Percentiles rank a stretch among this genome's conserved stretches.
Conservation (phyloP, 2,113 vertebrate species). For the Tragulus kanchil region DNA sequence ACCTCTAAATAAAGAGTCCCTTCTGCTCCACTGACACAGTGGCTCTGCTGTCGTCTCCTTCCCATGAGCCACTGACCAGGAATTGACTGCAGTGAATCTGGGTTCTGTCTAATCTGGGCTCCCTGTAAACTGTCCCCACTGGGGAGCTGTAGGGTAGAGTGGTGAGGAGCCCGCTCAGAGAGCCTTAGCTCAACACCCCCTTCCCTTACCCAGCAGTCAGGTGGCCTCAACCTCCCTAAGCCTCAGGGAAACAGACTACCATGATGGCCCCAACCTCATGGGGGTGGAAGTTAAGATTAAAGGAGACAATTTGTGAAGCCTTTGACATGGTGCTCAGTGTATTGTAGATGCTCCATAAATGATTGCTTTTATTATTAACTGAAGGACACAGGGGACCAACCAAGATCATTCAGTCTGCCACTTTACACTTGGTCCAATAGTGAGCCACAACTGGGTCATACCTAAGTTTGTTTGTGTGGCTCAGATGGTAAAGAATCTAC, state of each 20-base stretch:
- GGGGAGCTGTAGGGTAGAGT: background rate
- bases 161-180: background rate
- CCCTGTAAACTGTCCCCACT: background rate
- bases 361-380: background rate
- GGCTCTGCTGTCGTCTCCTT: background rate
- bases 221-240: background rate
- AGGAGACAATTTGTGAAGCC: background rate
- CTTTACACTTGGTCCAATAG: background rate
- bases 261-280: background rate
- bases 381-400: background rate
- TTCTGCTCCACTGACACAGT: background rate
- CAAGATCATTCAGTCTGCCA: background rate
- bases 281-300: background rate
- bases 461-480: background rate
- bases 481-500: background rate
- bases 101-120: background rate
- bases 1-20: background rate
- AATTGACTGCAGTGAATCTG: background rate
- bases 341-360: background rate
- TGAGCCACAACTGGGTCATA: background rate
- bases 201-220: rapidly evolving
- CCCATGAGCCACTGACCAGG: background rate
- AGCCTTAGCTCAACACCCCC: background rate
- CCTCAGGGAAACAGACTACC: background rate
- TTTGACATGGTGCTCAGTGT: too few relatives aligned